Evolutionary conservation across 1,140 invertebrate species (phyloP), one percentile per base, ranked within the genome.

Genomic region (Stegodyphus mimosarum): DNA sequence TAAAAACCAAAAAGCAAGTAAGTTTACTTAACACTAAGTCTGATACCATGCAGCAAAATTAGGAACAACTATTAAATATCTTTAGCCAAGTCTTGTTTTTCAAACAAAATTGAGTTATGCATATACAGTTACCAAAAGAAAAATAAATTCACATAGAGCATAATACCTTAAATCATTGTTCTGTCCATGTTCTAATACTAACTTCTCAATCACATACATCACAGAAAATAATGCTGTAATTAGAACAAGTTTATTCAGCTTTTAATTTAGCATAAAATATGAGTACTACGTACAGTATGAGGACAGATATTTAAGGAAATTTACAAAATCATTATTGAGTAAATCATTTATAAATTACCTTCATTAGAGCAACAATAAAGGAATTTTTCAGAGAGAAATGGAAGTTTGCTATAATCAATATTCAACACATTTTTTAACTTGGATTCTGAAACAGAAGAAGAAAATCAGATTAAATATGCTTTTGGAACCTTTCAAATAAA

Each of bases 341-440:
- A 33, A 33, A 33, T 60, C 0, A 60, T 33, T 15, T 9, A 64
- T 63, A 64, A 49, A 4, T 49, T 84, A 93, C 93, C 91, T 77
- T 96, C 95, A 87, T 95, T 93, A n/a, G 92, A 90, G 66, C 94
- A 94, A 18, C 93, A 91, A 11, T 92, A 89, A 51, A 97, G 90
- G 89, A 95, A 95, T 88, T 96, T 95, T 87, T 98, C 96, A 70
- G 94, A 93, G 64, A 96, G 93, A 89, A 96, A 95, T 71, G 94
- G 91, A 87, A 95, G 94, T 88, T 96, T 96, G 33, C 95, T 93
- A 87, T 94, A 90, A 90, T 95, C 94, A 48, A 93, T n/a, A 52
- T 72, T 80, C 63, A 88, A 50, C 3, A 87, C 66, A 69, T 67
- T 83, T 60, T 87, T 88, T 6, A 88, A 48, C 52, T 88, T 88